Conservation (phyloP, 2,797 vertebrate genomes). For the Cuculus canorus region DNA sequence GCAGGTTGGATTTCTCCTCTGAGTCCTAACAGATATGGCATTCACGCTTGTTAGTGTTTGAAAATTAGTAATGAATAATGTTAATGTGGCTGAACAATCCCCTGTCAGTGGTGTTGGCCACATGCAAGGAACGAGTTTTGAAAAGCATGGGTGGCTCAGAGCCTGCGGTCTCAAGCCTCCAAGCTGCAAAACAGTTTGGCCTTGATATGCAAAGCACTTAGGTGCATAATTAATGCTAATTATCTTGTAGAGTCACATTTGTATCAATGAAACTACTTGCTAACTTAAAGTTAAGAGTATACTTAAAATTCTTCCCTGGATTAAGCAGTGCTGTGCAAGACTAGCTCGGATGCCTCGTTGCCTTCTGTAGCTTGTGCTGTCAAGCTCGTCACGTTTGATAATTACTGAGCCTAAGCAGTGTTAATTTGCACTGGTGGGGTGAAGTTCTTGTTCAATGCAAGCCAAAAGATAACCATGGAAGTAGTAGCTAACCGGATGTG, state of each 20-base stretch:
- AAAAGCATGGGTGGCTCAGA: background rate
- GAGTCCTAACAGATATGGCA: constrained; percentile 18
- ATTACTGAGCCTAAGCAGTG: background rate
- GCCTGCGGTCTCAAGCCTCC: background rate
- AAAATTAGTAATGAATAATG: background rate
- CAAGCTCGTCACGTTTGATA: background rate
- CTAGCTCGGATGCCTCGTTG: background rate
- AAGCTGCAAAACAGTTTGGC: background rate
- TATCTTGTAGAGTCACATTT: background rate
- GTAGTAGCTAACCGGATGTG: background rate
- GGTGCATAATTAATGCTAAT: background rate
- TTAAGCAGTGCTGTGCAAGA: background rate
- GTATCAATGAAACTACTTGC: background rate
- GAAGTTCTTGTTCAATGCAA: background rate
- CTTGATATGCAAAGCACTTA: background rate
- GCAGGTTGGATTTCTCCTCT: constrained; percentile 36
- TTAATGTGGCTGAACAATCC: background rate
- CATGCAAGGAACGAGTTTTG: background rate
- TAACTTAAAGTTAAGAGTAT: background rate
- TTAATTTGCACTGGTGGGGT: background rate
- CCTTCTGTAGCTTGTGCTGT: background rate
- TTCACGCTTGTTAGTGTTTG: constrained; percentile 26
- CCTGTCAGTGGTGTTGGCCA: background rate
- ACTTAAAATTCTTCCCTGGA: background rate
- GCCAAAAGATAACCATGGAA: background rate